Evolutionary conservation across 2,113 vertebrate species (phyloP).

Genomic region (Microtus richardsoni): DNA sequence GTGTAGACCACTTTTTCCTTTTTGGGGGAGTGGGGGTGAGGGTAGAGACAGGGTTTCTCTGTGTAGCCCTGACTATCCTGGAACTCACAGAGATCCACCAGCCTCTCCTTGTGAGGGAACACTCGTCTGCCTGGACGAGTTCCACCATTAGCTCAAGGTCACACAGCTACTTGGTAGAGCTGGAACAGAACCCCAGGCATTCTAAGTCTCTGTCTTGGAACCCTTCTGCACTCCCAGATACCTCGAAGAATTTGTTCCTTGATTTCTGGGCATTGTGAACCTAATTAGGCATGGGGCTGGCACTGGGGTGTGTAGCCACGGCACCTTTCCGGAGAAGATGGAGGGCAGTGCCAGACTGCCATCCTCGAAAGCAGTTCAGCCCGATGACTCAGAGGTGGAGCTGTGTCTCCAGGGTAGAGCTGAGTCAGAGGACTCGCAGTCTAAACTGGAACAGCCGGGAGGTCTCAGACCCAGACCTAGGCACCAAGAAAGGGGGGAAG

Average conservation of each 20-base stretch:
- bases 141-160: background rate
- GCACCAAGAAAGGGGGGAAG: background rate
- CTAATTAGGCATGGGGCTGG: conserved; percentile 25
- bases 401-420: conserved; percentile 45
- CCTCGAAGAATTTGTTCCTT: conserved; percentile 20
- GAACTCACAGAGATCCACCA: background rate
- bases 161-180: background rate
- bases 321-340: conserved; percentile 59
- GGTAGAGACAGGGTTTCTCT: background rate
- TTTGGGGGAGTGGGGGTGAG: background rate
- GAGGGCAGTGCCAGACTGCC: conserved; percentile 35
- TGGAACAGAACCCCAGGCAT: background rate
- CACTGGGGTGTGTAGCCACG: conserved; percentile 38
- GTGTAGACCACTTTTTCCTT: background rate
- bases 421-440: conserved; percentile 47
- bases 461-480: background rate
- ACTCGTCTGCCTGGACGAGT: background rate
- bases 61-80: background rate
- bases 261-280: conserved; percentile 35
- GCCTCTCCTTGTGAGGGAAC: background rate
- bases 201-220: background rate
- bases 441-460: background rate
- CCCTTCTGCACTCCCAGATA: background rate
- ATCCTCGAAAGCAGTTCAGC: conserved; percentile 74
- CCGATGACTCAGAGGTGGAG: conserved; percentile 70